Conservation (phyloP, 2,797 vertebrate genomes). For the Phaenicophaeus curvirostris region DNA sequence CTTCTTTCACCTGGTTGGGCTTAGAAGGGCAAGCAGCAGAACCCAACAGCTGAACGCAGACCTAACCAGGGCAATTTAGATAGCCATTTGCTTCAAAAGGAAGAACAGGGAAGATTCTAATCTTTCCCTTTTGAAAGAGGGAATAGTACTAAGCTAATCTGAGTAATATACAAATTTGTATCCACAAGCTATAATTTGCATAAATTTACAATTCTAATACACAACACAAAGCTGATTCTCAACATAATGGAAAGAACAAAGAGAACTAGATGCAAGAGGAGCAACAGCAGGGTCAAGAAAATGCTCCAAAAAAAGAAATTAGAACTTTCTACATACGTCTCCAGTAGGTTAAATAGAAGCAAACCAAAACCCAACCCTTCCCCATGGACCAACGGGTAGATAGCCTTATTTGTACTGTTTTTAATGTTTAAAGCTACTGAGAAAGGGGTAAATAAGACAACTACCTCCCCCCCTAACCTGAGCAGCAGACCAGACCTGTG, state of each 20-base stretch:
- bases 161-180: not conserved
- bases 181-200: not conserved
- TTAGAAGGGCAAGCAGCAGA: not conserved
- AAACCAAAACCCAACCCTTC: not conserved
- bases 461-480: not conserved
- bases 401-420: too few species aligned
- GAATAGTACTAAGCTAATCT: not conserved
- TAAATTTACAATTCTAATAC: not conserved
- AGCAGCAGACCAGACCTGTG: not conserved
- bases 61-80: not conserved
- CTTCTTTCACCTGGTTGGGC: not conserved
- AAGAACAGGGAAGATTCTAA: not conserved
- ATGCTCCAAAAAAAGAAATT: not conserved
- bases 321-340: not conserved
- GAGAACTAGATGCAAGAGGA: not conserved
- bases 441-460: not conserved
- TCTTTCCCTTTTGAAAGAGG: not conserved
- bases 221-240: not conserved
- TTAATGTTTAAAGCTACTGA: not conserved
- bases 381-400: rapidly evolving
- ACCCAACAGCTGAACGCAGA: not conserved
- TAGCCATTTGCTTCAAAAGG: not conserved
- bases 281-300: not conserved
- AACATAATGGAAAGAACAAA: not conserved
- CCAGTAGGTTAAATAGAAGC: not conserved